phyloP scores from a whole-genome alignment of 1,140 invertebrate species.

The Camponotus floridanus region DNA sequence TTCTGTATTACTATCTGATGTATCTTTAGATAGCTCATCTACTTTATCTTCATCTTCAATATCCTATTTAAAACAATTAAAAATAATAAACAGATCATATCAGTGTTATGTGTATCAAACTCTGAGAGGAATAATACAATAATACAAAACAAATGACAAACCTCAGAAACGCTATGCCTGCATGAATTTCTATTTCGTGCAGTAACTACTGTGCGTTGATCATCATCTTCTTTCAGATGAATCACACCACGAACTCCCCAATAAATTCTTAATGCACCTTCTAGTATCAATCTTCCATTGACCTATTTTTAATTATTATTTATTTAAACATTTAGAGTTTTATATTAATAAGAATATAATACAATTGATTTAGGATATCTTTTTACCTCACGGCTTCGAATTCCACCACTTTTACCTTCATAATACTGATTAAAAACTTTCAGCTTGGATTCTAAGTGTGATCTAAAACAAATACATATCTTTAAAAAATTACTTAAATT shows the following conservation, averaged over 20 bases:
- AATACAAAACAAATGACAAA: conserved; percentile 65
- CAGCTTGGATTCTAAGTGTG: conserved; percentile 92
- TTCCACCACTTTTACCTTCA: conserved; percentile 92
- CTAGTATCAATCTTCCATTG: conserved; percentile 92
- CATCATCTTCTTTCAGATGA: conserved; percentile 95
- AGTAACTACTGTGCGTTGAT: conserved; percentile 91
- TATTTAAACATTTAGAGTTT: conserved; percentile 15
- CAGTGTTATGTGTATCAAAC: not conserved
- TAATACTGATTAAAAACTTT: conserved; percentile 93
- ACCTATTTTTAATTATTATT: conserved; percentile 83
- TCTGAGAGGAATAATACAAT: not conserved
- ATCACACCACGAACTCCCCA: conserved; percentile 95
- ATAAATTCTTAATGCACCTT: conserved; percentile 93
- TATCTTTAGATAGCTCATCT: conserved; percentile 72
- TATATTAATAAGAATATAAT: not conserved
- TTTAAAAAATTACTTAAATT: conserved; percentile 13
- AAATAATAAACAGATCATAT: conserved; percentile 20
- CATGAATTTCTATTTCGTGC: conserved; percentile 91
- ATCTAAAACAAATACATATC: conserved; percentile 84
- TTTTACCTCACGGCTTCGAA: conserved; percentile 90
- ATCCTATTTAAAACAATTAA: conserved; percentile 68
- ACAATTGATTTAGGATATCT: conserved; percentile 16
- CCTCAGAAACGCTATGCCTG: conserved; percentile 84
- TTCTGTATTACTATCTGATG: conserved; percentile 75
- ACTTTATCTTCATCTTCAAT: conserved; percentile 78